Conservation (phyloP, 1,140 invertebrate genomes). For the Cherax destructor region DNA sequence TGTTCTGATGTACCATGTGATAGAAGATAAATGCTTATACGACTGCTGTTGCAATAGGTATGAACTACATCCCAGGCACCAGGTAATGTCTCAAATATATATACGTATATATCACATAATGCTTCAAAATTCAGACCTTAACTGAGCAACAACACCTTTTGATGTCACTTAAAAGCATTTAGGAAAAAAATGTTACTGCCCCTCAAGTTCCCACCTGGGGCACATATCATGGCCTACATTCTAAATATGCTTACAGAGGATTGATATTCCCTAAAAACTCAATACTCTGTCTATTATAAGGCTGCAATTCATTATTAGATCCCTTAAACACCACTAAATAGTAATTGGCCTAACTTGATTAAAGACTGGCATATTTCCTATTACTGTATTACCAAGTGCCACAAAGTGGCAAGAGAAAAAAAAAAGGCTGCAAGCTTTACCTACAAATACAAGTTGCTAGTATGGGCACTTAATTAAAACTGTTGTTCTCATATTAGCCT, state of each 20-base stretch:
- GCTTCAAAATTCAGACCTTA: slow-evolving; percentile 27
- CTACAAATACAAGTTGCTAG: slow-evolving; percentile 2
- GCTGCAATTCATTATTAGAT: background rate
- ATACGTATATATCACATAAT: slow-evolving; percentile 7
- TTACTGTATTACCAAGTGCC: background rate
- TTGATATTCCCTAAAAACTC: background rate
- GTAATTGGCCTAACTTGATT: background rate
- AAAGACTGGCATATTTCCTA: background rate
- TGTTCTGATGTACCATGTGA: slow-evolving; percentile 32
- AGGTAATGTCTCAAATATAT: slow-evolving; percentile 1
- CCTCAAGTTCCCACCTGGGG: slow-evolving; percentile 14
- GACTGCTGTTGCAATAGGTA: background rate
- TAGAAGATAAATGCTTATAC: background rate
- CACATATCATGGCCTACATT: background rate
- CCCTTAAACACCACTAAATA: background rate
- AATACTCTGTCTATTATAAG: background rate
- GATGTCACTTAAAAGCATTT: slow-evolving; percentile 21
- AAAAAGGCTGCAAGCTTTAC: background rate
- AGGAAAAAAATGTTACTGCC: slow-evolving; percentile 10
- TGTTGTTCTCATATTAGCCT: background rate
- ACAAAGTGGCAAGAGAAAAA: background rate
- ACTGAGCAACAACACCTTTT: slow-evolving; percentile 34
- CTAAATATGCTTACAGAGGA: background rate
- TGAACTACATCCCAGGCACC: slow-evolving; percentile 17
- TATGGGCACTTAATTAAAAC: background rate